A percentile compares a stretch with the other conserved stretches of the same genome.
Conservation (phyloP, 1,140 invertebrate species). For the Pseudomyrmex dendroicus region DNA sequence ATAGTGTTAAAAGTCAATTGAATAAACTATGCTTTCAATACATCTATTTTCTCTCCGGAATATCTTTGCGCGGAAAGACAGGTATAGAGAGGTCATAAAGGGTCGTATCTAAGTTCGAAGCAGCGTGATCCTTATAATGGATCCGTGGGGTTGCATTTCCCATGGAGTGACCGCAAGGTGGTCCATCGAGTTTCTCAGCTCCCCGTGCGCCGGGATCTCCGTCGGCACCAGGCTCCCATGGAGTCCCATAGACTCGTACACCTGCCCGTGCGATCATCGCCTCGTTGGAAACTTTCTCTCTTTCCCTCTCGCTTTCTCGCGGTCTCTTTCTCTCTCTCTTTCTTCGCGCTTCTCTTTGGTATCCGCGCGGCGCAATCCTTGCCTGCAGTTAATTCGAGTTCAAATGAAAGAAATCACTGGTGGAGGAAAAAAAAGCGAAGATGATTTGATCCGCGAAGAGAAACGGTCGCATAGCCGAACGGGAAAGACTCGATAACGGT, state of each 20-base stretch:
- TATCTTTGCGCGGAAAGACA: slow-evolving; percentile 4
- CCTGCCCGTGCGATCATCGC: slow-evolving; percentile 69
- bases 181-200: slow-evolving; percentile 73
- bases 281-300: slow-evolving; percentile 62
- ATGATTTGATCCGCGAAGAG: slow-evolving; percentile 50
- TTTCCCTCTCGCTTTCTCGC: slow-evolving; percentile 2
- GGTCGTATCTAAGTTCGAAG: slow-evolving; percentile 41
- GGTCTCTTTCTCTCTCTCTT: slow-evolving; percentile 53
- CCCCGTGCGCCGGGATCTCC: slow-evolving; percentile 65
- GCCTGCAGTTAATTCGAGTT: slow-evolving; percentile 41
- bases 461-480: not conserved
- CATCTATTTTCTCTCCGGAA: not conserved
- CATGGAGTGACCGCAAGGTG: slow-evolving; percentile 77
- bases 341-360: slow-evolving; percentile 24
- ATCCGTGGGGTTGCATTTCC: slow-evolving; percentile 74
- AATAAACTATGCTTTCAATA: not conserved
- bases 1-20: not conserved
- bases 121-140: slow-evolving; percentile 63
- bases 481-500: slow-evolving; percentile 65
- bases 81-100: slow-evolving; percentile 55
- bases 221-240: slow-evolving; percentile 72
- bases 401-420: slow-evolving; percentile 13
- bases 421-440: slow-evolving; percentile 28
- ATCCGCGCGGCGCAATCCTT: slow-evolving; percentile 37
- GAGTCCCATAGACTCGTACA: slow-evolving; percentile 68